Evolutionary conservation across 2,797 vertebrate species (phyloP).

Genomic region (Anabacerthia variegaticeps): DNA sequence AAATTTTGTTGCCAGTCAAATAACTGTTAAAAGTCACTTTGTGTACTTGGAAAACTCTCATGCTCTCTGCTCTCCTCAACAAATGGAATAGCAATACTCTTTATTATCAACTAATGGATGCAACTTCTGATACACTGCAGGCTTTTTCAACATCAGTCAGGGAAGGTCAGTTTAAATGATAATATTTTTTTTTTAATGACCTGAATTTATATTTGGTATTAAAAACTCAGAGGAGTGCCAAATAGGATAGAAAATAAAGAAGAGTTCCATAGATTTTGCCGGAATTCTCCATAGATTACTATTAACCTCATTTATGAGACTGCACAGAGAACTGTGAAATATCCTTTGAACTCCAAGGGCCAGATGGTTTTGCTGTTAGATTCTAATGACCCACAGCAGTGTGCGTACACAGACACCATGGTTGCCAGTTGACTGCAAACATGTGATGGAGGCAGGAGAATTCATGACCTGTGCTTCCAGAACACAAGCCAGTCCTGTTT

Average conservation of each 20-base stretch:
- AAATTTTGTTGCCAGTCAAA: not conserved
- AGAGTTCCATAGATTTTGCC: conserved; percentile 67
- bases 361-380: conserved; percentile 72
- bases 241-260: conserved; percentile 60
- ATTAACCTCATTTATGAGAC: conserved; percentile 65
- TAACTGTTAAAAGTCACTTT: not conserved
- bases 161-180: conserved; percentile 58
- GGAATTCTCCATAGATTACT: conserved; percentile 63
- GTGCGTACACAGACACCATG: conserved; percentile 1
- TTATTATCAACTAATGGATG: not conserved
- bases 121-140: not conserved
- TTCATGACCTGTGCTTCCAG: conserved; percentile 28
- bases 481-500: not conserved
- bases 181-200: conserved; percentile 64
- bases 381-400: conserved; percentile 60
- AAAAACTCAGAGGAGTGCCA: conserved; percentile 40
- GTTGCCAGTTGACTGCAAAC: conserved; percentile 56
- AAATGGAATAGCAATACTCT: not conserved
- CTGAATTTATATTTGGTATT: conserved; percentile 57
- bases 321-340: conserved; percentile 64
- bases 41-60: not conserved
- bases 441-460: not conserved
- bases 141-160: conserved; percentile 21
- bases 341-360: conserved; percentile 66
- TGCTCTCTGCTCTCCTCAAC: not conserved